These are phyloP conservation scores for Microplitis deprimator DNA, from an alignment of 2,888 invertebrate genomes.

Conservation along the genomic window DNA sequence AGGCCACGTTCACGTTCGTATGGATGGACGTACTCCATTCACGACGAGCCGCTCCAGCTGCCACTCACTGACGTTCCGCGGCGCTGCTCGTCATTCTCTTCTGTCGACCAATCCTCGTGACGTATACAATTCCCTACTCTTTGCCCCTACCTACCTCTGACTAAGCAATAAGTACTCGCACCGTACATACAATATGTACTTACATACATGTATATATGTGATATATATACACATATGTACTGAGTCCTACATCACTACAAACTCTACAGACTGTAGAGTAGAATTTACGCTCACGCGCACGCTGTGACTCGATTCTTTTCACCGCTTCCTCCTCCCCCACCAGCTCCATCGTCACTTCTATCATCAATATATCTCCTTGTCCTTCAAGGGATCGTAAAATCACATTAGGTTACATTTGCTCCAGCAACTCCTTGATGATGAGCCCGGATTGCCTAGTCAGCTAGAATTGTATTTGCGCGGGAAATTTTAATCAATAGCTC, in stretches of 20 bases:
- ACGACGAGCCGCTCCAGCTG: conserved; percentile 27
- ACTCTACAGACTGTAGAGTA: neutral
- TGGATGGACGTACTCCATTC: conserved; percentile 40
- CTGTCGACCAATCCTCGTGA: conserved; percentile 33
- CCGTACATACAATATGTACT: neutral
- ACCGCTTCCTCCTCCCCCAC: conserved; percentile 10
- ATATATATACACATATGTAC: neutral
- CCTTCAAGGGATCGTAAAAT: conserved; percentile 39
- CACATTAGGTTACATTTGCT: conserved; percentile 38
- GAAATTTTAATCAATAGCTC: conserved; percentile 8
- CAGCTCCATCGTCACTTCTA: conserved; percentile 21
- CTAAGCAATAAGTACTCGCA: neutral
- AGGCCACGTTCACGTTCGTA: conserved; percentile 46
- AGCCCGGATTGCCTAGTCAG: neutral
- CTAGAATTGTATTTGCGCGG: neutral
- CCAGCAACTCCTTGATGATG: conserved; percentile 12
- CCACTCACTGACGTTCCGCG: conserved; percentile 20
- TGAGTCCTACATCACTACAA: neutral
- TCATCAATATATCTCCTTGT: conserved; percentile 21
- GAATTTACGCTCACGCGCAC: conserved; percentile 36
- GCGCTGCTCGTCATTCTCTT: conserved; percentile 11
- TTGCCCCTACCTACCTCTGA: conserved; percentile 14
- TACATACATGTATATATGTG: neutral
- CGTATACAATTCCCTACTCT: conserved; percentile 4
- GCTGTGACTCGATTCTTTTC: conserved; percentile 14